phyloP scores from a whole-genome alignment of 2,797 vertebrate species.

The Tauraco hartlaubi region DNA sequence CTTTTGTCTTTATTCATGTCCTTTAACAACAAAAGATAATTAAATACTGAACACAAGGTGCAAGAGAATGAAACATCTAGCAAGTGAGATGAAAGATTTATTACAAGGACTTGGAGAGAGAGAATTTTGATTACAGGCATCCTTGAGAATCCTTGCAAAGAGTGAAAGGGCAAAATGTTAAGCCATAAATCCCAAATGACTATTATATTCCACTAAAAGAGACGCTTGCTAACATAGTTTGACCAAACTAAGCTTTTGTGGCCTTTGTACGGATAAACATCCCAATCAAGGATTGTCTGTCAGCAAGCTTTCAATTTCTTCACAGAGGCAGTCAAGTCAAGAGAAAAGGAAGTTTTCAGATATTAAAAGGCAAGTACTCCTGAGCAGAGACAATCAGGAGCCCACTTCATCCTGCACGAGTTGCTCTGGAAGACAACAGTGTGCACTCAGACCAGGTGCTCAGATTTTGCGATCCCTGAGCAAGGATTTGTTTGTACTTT shows the following conservation, averaged over 20 bases:
- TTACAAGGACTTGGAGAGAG: slow-evolving; percentile 31
- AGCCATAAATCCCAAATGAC: slow-evolving; percentile 49
- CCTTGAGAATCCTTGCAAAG: slow-evolving; percentile 55
- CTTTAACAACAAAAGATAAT: slow-evolving; percentile 55
- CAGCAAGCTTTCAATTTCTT: background rate
- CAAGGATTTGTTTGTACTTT: background rate
- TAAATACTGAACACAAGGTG: slow-evolving; percentile 47
- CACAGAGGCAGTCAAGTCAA: background rate
- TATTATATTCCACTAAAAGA: slow-evolving; percentile 29
- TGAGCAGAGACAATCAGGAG: background rate
- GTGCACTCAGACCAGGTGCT: background rate
- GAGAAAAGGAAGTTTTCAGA: background rate
- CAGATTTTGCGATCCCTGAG: background rate
- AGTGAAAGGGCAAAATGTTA: slow-evolving; percentile 22
- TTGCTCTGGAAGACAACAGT: background rate
- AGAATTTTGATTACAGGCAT: slow-evolving; percentile 57
- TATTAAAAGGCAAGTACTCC: background rate
- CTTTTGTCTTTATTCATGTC: slow-evolving; percentile 35
- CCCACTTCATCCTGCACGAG: fast-evolving
- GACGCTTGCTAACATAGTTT: background rate
- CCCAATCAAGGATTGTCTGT: background rate
- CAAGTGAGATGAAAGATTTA: slow-evolving; percentile 55
- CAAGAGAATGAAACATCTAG: slow-evolving; percentile 29
- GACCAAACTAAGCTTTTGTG: slow-evolving; percentile 9
- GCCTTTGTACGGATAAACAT: background rate